phyloP scores from a whole-genome alignment of 2,113 vertebrate genomes.

The Pyxicephalus adspersus region DNA sequence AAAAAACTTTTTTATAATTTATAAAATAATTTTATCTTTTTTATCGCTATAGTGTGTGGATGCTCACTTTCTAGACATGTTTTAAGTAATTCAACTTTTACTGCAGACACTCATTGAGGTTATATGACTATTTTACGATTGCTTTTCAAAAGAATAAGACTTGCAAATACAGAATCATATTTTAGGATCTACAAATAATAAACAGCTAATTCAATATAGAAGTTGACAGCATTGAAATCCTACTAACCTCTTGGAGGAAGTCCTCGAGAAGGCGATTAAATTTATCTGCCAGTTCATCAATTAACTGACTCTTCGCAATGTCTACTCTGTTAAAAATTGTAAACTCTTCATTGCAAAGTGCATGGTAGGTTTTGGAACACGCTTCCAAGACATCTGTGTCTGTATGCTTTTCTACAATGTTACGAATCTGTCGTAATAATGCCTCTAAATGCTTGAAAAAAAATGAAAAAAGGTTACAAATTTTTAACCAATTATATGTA shows the following conservation, averaged over 20 bases:
- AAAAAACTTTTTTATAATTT: no score
- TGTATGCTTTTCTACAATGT: conserved; percentile 98
- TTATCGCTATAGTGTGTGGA: no score
- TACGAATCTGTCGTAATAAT: conserved; percentile 92
- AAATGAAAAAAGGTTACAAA: conserved; percentile 9
- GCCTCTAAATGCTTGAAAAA: conserved; percentile 96
- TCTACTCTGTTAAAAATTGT: conserved; percentile 98
- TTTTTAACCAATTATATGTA: no score
- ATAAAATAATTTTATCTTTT: no score
- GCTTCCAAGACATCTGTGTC: conserved; percentile 96
- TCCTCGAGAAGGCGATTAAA: conserved; percentile 97
- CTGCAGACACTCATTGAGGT: no score
- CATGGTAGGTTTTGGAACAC: conserved; percentile 95
- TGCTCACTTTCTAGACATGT: no score
- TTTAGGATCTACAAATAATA: no score
- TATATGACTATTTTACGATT: no score
- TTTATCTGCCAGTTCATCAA: conserved; percentile 97
- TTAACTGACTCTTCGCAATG: conserved; percentile 93
- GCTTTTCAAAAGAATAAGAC: no score
- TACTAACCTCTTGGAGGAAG: conserved; percentile 92
- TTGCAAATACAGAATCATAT: background rate
- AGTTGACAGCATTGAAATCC: background rate
- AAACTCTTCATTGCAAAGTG: conserved; percentile 97
- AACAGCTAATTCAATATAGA: no score
- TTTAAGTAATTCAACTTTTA: no score